Evolutionary conservation across 2,888 invertebrate species (phyloP).

Genomic region (Sericinus montela): DNA sequence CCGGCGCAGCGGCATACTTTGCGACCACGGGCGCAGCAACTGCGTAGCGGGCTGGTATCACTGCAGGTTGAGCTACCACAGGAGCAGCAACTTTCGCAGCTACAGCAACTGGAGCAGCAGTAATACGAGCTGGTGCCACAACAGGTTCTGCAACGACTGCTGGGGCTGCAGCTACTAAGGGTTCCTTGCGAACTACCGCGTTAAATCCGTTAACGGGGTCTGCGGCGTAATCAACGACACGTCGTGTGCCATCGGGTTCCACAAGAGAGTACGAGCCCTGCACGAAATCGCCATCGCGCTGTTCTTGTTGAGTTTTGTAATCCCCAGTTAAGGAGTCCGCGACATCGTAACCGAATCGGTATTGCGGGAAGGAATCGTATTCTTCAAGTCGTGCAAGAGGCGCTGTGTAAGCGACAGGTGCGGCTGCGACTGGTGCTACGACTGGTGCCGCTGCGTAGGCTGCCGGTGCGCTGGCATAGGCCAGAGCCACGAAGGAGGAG

Average conservation of each 20-base stretch:
- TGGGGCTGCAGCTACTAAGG: conserved; percentile 48
- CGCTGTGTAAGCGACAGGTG: conserved; percentile 43
- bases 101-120: conserved; percentile 39
- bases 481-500: conserved; percentile 57
- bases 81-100: conserved; percentile 32
- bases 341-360: conserved; percentile 69
- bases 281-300: conserved; percentile 77
- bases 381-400: conserved; percentile 58
- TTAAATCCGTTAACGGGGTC: conserved; percentile 66
- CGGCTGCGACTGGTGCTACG: conserved; percentile 43
- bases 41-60: conserved; percentile 37
- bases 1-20: conserved; percentile 35
- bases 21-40: conserved; percentile 31
- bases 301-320: conserved; percentile 69
- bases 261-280: conserved; percentile 65
- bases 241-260: conserved; percentile 63
- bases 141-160: conserved; percentile 57
- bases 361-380: conserved; percentile 79
- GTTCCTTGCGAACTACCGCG: conserved; percentile 64
- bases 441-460: conserved; percentile 51
- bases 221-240: conserved; percentile 61
- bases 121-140: conserved; percentile 38
- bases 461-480: conserved; percentile 54
- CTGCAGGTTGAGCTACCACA: conserved; percentile 71
- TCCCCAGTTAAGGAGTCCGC: conserved; percentile 68